Evolutionary conservation across 2,888 invertebrate genomes (phyloP), one percentile per base, ranked within the genome.

Genomic region (Malthinus flaveolus): DNA sequence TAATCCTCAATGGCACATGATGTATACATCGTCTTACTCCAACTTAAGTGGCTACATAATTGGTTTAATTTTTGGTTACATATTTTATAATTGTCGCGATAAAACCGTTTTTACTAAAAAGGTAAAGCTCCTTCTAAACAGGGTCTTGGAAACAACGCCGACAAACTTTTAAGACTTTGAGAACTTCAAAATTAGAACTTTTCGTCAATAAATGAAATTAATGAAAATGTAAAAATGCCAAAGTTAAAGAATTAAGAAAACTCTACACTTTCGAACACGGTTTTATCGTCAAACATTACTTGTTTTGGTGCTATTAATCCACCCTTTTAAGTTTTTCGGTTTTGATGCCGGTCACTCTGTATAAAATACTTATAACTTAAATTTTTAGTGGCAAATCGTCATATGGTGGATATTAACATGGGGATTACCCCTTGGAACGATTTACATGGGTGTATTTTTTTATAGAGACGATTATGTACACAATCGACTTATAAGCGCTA

Each of bases 401-500:
- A 1, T 57, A 15, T 60, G 51, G 57, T 60, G 62, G 62, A 12
- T 57, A 23, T 37, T 62, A 31, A 45, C 35, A 35, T 56, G 53
- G 32, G 15, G 32, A 10, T 36, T 46, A n/a, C 37, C 46, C 12
- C 11, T 50, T 1, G 13, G 39, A 9, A 10, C 36, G 1, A 31
- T 49, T 23, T 49, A 33, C 9, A 3, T 67, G 42, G 72, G 68
- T 23, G 60, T 62, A 8, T 47, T 58, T 42, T 68, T 80, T 39
- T 77, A 79, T 34, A 67, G 66, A 13, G 66, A 75, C 6, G 71
- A 75, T 12, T 75, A 73, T 54, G 59, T 62, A 10, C 73, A 70
- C 37, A 75, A 78, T 0, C 74, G 75, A 0, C 54, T 79, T 34
- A 75, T 73, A 71, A 67, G 78, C n/a, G 78, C 78, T 0, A 32